Conservation (phyloP, 2,113 vertebrate species). For the Gallinago media region DNA sequence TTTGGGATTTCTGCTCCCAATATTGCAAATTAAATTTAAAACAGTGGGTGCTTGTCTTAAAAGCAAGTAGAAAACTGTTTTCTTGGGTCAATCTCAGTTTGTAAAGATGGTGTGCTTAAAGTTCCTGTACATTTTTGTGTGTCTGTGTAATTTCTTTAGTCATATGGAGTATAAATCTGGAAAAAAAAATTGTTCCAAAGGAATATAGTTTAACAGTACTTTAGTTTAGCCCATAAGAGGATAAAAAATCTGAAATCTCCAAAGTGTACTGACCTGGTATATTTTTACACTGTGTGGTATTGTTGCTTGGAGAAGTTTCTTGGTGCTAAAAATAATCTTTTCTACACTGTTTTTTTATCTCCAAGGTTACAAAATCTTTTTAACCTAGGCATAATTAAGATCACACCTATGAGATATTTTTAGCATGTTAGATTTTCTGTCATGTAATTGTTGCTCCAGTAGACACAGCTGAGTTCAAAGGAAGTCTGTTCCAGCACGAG, state of each 20-base stretch:
- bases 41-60: background rate
- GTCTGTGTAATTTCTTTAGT: background rate
- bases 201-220: background rate
- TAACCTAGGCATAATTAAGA: slow-evolving; percentile 25
- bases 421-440: background rate
- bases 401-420: slow-evolving; percentile 45
- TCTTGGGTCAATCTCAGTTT: background rate
- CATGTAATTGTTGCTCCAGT: background rate
- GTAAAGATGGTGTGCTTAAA: background rate
- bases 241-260: slow-evolving; percentile 41
- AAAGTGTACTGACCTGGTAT: slow-evolving; percentile 27
- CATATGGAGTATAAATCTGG: background rate
- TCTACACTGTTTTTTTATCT: slow-evolving; percentile 55
- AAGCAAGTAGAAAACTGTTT: background rate
- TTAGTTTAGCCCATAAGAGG: slow-evolving; percentile 11
- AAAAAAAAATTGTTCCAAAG: background rate
- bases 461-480: background rate
- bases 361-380: slow-evolving; percentile 59
- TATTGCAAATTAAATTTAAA: background rate
- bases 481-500: background rate
- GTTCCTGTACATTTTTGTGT: background rate
- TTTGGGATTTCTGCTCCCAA: background rate
- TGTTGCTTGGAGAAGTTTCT: slow-evolving; percentile 64
- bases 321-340: slow-evolving; percentile 52
- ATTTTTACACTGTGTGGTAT: slow-evolving; percentile 57